Percentiles rank a stretch among this genome's conserved stretches.
Conservation (phyloP, 2,113 vertebrate species). For the Nestor notabilis region DNA sequence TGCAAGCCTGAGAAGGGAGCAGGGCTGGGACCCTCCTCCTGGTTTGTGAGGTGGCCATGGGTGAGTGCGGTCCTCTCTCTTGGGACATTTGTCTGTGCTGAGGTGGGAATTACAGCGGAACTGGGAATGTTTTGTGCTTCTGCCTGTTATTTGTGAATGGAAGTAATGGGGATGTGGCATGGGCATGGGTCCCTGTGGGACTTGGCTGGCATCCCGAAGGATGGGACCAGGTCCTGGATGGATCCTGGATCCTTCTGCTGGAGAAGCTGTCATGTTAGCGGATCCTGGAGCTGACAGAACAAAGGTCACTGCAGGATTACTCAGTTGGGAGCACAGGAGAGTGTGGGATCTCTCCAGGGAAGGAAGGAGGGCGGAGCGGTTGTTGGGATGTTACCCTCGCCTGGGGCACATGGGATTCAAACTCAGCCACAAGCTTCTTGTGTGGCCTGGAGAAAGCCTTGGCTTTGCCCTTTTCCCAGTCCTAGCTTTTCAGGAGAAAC, state of each 20-base stretch:
- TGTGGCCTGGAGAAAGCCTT: neutral
- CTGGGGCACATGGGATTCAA: neutral
- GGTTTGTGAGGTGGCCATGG: neutral
- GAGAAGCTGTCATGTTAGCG: accelerated
- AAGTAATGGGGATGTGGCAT: accelerated
- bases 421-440: neutral
- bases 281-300: neutral
- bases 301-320: neutral
- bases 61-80: neutral
- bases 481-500: neutral
- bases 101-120: neutral
- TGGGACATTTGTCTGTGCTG: neutral
- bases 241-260: neutral
- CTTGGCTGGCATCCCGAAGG: neutral
- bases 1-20: neutral
- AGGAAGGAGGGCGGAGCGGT: neutral
- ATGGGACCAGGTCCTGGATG: accelerated
- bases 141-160: neutral
- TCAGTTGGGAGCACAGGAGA: accelerated
- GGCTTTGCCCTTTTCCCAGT: neutral
- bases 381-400: neutral
- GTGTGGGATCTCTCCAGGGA: neutral
- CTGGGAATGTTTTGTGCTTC: neutral
- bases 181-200: neutral
- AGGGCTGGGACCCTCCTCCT: neutral